These are phyloP conservation scores for Oophaga sylvatica DNA, from an alignment of 2,797 vertebrate genomes.

Conservation along the genomic window DNA sequence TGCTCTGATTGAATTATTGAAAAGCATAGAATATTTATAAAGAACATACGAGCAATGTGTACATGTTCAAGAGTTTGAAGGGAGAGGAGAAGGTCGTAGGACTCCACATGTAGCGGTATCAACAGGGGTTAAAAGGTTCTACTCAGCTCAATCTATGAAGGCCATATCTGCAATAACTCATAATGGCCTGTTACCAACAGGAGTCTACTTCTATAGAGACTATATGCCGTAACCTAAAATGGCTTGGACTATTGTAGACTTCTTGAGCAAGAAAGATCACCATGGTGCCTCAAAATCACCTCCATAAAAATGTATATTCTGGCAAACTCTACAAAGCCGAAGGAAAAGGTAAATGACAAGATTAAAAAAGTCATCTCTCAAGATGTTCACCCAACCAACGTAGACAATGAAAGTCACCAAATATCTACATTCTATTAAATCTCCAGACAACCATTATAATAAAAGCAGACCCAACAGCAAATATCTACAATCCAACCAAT, in stretches of 20 bases:
- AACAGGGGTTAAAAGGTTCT: neutral
- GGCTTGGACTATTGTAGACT: neutral
- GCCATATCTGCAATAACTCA: neutral
- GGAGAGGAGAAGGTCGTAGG: neutral
- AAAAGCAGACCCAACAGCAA: no score
- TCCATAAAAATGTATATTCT: neutral
- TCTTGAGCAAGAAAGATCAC: neutral
- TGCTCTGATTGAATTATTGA: slow-evolving; percentile 62
- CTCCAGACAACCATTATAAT: no score
- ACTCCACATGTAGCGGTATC: neutral
- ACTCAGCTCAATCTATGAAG: neutral
- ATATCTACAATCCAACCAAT: no score
- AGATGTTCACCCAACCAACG: no score
- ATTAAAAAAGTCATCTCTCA: no score
- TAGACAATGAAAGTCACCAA: no score
- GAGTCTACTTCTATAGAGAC: neutral
- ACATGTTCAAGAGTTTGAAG: slow-evolving; percentile 37
- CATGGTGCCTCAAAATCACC: neutral
- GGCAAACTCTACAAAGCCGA: neutral
- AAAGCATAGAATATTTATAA: slow-evolving; percentile 60
- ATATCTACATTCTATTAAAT: no score
- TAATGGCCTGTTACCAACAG: neutral
- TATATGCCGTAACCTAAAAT: neutral
- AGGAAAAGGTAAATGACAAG: neutral
- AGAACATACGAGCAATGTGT: slow-evolving; percentile 51